phyloP scores from a whole-genome alignment of 2,888 invertebrate species.

The Drosophila planitibia region DNA sequence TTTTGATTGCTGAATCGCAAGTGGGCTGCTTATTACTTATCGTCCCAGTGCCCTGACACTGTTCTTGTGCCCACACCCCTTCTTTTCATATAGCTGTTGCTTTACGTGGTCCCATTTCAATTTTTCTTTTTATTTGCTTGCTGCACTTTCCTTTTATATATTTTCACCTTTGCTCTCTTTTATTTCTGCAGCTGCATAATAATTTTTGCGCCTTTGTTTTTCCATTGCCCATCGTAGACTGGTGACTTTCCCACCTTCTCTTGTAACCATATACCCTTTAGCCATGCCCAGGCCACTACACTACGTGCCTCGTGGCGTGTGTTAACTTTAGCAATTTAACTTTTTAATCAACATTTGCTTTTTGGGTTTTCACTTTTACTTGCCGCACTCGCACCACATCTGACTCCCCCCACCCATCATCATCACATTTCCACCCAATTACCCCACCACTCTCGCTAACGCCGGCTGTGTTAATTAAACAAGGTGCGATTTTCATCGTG shows the following conservation, averaged over 20 bases:
- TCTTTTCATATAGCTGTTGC: neutral
- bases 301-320: slow-evolving; percentile 50
- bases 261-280: slow-evolving; percentile 15
- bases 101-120: slow-evolving; percentile 23
- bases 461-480: slow-evolving; percentile 65
- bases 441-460: slow-evolving; percentile 14
- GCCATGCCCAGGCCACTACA: slow-evolving; percentile 16
- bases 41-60: slow-evolving; percentile 5
- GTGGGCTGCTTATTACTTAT: slow-evolving; percentile 9
- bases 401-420: neutral
- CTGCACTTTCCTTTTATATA: slow-evolving; percentile 66
- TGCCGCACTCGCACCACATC: slow-evolving; percentile 27
- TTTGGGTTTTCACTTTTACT: slow-evolving; percentile 79
- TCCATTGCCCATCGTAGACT: slow-evolving; percentile 18
- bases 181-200: slow-evolving; percentile 67
- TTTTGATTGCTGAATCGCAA: slow-evolving; percentile 23
- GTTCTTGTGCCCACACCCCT: slow-evolving; percentile 6
- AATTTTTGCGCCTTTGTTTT: slow-evolving; percentile 56
- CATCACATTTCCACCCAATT: neutral
- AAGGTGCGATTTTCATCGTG: slow-evolving; percentile 59
- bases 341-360: slow-evolving; percentile 79
- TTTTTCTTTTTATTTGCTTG: slow-evolving; percentile 23
- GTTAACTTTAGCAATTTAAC: slow-evolving; percentile 80
- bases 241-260: slow-evolving; percentile 1
- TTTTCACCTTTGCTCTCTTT: slow-evolving; percentile 66